phyloP scores from a whole-genome alignment of 1,140 invertebrate species.

The Chionoecetes opilio region DNA sequence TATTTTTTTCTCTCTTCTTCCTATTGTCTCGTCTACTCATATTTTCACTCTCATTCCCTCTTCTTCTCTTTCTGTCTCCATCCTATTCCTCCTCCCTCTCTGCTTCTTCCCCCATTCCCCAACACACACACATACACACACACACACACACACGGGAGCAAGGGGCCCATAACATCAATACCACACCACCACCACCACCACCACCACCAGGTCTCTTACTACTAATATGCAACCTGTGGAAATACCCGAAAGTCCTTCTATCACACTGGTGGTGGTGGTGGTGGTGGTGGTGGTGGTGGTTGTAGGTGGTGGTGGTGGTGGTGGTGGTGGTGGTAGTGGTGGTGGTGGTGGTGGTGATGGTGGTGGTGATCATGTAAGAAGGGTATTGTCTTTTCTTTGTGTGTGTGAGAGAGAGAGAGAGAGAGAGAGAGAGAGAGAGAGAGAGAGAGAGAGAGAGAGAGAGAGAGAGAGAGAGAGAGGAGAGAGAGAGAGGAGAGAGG shows the following conservation, averaged over 20 bases:
- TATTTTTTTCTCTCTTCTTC: background rate
- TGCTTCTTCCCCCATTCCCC: background rate
- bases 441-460: conserved; percentile 22
- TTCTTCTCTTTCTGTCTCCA: background rate
- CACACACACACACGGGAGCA: background rate
- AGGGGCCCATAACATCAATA: background rate
- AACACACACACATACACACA: background rate
- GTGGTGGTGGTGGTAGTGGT: background rate
- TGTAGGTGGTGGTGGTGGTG: no score
- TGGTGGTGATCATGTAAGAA: background rate
- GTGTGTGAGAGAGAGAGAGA: background rate
- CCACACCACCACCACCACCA: background rate
- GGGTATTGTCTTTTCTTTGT: background rate
- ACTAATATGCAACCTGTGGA: conserved; percentile 29
- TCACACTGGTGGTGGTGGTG: background rate
- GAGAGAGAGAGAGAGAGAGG: conserved; percentile 12
- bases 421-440: conserved; percentile 25
- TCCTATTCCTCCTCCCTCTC: background rate
- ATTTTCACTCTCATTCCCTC: background rate
- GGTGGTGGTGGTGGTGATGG: background rate
- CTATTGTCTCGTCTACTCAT: background rate
- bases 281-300: background rate
- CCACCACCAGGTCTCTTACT: no score
- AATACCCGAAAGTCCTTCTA: background rate
- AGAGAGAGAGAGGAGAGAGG: background rate